These are phyloP conservation scores for Euproctis similis DNA, from an alignment of 2,888 invertebrate genomes.

Conservation along the genomic window DNA sequence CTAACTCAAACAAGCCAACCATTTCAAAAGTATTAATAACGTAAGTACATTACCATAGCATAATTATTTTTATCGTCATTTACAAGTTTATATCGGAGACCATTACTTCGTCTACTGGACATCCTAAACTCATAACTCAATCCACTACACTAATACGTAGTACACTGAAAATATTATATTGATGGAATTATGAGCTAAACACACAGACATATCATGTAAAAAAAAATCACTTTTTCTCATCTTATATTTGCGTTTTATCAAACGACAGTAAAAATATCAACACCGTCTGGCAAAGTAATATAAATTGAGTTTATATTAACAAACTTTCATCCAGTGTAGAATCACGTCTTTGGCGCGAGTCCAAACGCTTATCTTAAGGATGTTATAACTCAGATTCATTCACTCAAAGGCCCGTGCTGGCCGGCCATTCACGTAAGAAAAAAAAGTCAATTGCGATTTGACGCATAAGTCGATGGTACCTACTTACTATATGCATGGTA, in stretches of 20 bases:
- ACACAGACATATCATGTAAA: slow-evolving; percentile 4
- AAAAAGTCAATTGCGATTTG: too few species aligned
- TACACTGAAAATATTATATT: too few species aligned
- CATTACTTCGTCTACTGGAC: background rate
- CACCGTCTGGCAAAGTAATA: slow-evolving; percentile 44
- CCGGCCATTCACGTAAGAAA: too few species aligned
- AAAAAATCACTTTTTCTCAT: slow-evolving; percentile 7
- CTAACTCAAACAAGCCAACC: too few species aligned
- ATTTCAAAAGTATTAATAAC: too few species aligned
- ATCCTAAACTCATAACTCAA: slow-evolving; percentile 6
- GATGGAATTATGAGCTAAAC: background rate
- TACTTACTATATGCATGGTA: too few species aligned
- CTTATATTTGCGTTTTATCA: slow-evolving; percentile 29
- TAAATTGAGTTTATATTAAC: slow-evolving; percentile 50
- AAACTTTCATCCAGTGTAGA: slow-evolving; percentile 30
- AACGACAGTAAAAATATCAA: slow-evolving; percentile 51
- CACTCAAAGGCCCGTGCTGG: too few species aligned
- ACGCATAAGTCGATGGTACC: too few species aligned
- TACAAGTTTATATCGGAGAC: too few species aligned
- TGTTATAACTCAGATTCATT: slow-evolving; percentile 33
- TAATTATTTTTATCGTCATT: too few species aligned
- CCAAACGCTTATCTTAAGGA: slow-evolving; percentile 37
- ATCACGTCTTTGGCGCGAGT: slow-evolving; percentile 32
- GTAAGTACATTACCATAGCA: too few species aligned
- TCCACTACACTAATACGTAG: background rate